Evolutionary conservation across 1,140 invertebrate genomes (phyloP).

Genomic region (Papilio helenus): DNA sequence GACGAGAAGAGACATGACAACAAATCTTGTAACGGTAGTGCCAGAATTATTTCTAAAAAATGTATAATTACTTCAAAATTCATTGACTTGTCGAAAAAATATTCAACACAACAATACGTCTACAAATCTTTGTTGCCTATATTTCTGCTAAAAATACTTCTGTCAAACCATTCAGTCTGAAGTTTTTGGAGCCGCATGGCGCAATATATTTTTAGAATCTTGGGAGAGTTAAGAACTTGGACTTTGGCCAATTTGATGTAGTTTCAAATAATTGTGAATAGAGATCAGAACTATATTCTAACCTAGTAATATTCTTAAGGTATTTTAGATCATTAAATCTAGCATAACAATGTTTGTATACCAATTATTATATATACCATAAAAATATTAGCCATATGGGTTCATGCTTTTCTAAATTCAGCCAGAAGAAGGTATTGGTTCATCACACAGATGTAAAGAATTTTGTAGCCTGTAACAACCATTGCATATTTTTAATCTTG

Average conservation of each 20-base stretch:
- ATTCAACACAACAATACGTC: neutral
- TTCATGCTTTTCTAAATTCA: slow-evolving; percentile 78
- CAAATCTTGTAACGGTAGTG: slow-evolving; percentile 77
- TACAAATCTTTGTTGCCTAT: slow-evolving; percentile 23
- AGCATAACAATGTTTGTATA: slow-evolving; percentile 19
- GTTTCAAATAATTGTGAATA: slow-evolving; percentile 37
- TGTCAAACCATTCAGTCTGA: slow-evolving; percentile 52
- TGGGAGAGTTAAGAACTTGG: slow-evolving; percentile 64
- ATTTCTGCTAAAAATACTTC: slow-evolving; percentile 9
- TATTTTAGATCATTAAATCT: slow-evolving; percentile 28
- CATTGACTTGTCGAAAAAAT: neutral
- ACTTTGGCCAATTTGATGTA: slow-evolving; percentile 64
- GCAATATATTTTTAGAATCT: slow-evolving; percentile 73
- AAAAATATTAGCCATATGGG: slow-evolving; percentile 63
- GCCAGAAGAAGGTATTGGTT: slow-evolving; percentile 68
- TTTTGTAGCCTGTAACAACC: neutral
- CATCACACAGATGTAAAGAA: slow-evolving; percentile 30
- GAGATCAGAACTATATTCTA: slow-evolving; percentile 34
- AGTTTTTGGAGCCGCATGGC: slow-evolving; percentile 63
- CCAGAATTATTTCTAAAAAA: slow-evolving; percentile 13
- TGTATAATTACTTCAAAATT: slow-evolving; percentile 6
- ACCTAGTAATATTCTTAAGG: slow-evolving; percentile 31
- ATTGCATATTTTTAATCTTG: neutral
- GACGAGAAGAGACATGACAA: slow-evolving; percentile 80
- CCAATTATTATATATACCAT: slow-evolving; percentile 14